Base-by-base conservation (phyloP, 2,113 vertebrate genomes). In the Heliornis fulica region DNA sequence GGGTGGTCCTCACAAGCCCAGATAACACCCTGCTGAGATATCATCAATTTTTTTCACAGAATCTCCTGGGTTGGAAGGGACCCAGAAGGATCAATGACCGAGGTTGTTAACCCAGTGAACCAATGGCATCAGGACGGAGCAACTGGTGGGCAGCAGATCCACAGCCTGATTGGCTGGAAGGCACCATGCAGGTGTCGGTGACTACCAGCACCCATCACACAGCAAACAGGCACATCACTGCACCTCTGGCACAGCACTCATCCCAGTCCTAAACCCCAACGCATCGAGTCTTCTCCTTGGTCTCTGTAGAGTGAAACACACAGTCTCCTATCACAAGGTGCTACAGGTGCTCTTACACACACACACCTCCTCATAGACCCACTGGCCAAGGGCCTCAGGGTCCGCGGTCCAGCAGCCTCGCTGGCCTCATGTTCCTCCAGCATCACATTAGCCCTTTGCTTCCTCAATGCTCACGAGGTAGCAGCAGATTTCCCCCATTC, bases 101-200 rank as follows among this genome's bases (percentile, higher is more conserved):
- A 31, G 29, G 65, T 8, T 70, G 87, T 17, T 13, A 15, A 36
- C 6, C 7, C 16, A 16, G n/a, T 1, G 22, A 61, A n/a, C 22
- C 74, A 43, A 32, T 0, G 3, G 41, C 43, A 54, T 2, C 66
- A 80, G 53, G 46, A 56, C 0, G 7, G 29, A 40, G 60, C 1
- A 31, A 40, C 28, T 32, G 22, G 4, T 71, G 57, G 26, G 40
- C 40, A 65, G 31, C 50, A 77, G 31, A 89, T 11, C 28, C 13
- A 13, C 31, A 57, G 57, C 64, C 43, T 4, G 9, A 12, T 4
- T 29, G 29, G 54, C 38, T 64, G 59, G 43, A 31, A 46, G n/a
- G 46, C 34, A 65, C n/a, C n/a, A 25, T 0, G 1, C 31, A 25
- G 41, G 16, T 10, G 21, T 36, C 31, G 78, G 69, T 26, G 19